These are phyloP conservation scores for Diplodus puntazzo DNA, from an alignment of 2,797 vertebrate genomes.

Conservation along the genomic window DNA sequence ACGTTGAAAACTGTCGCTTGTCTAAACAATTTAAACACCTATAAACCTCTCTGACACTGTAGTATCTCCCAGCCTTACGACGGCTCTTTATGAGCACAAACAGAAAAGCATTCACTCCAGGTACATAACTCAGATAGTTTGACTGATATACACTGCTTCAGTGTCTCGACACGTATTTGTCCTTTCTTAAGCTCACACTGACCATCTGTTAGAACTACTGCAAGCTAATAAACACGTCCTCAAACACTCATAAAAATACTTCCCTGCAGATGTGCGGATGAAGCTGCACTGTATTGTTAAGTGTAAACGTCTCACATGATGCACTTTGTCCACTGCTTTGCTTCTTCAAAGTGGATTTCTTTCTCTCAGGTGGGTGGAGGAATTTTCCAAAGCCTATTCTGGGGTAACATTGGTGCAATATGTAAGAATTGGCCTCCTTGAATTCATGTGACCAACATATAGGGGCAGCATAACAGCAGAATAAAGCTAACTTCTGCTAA, in stretches of 20 bases:
- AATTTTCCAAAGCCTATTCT: neutral
- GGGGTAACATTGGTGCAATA: neutral
- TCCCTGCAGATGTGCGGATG: constrained; percentile 20
- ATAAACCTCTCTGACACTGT: constrained; percentile 1
- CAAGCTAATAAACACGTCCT: constrained; percentile 22
- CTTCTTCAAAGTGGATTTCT: neutral
- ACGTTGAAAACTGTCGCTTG: neutral
- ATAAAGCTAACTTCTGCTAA: too few species aligned
- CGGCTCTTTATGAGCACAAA: neutral
- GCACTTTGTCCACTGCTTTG: neutral
- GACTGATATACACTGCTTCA: neutral
- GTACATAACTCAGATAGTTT: neutral
- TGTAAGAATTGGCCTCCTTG: too few species aligned
- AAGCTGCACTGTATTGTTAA: neutral
- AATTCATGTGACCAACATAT: too few species aligned
- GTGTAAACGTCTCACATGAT: neutral
- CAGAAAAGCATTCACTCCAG: neutral
- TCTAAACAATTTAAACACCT: constrained; percentile 19
- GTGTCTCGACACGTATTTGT: constrained; percentile 6
- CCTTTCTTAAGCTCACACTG: constrained; percentile 10
- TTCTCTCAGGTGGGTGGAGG: constrained; percentile 5
- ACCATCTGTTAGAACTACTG: constrained; percentile 22
- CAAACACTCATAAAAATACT: constrained; percentile 15
- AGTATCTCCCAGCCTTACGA: neutral
- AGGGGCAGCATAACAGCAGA: too few species aligned